Evolutionary conservation across 2,797 vertebrate genomes (phyloP), one percentile per base, ranked within the genome.

Genomic region (Parauchenoglanis punctatus): DNA sequence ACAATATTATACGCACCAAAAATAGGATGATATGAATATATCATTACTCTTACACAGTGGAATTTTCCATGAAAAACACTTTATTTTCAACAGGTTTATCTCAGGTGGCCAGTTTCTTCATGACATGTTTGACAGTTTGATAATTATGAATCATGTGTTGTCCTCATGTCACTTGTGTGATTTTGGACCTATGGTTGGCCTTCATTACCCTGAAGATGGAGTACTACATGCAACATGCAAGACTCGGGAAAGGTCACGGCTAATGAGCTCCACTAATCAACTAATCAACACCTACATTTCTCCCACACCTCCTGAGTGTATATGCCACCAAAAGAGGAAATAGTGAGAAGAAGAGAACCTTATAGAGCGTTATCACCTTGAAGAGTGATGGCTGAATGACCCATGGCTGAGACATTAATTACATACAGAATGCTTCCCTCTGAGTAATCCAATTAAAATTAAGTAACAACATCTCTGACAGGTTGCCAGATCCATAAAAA

Each of bases 241-340:
- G 72, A 75, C 58, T 73, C 23, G 20, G 35, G 67, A 87, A 81
- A 84, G 70, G 83, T 49, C 77, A 82, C 44, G 11, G 77, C 46
- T 87, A 87, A 89, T 89, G 76, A 85, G 88, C 63, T 70, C 18
- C 61, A 87, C 77, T 87, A 87, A 87, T 81, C 85, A 84, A 86
- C 65, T 35, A 75, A 75, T 80, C 77, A 80, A 80, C 54, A 35
- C 31, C 77, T 80, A 58, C 4, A 80, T 80, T 35, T 35, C 8
- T 10, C 10, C 28, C 28, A 80, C 28, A 59, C 31, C 77, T 40
- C 28, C 28, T 58, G 18, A 12, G 28, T 18, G 18, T 59, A 8
- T 78, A 17, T 18, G 15, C 0, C 3, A n/a, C 13, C 6, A n/a
- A 56, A 77, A 28, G n/a, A 54, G 12, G 0, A 31, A 8, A 15